These are phyloP conservation scores for Tetrao urogallus DNA, from an alignment of 2,113 vertebrate species.

Conservation along the genomic window DNA sequence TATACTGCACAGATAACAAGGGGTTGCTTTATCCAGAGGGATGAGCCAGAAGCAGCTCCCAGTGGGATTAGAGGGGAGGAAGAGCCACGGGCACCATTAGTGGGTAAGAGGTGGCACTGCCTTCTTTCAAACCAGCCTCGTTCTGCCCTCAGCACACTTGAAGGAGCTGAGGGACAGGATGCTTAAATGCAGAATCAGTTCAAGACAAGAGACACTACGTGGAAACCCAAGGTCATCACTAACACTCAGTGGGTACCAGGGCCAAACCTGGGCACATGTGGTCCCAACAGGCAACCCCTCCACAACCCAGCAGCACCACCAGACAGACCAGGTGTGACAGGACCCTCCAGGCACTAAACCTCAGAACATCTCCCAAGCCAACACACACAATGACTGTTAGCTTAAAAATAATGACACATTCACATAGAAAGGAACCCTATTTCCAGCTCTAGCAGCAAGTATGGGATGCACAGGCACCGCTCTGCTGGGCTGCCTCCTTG, in stretches of 20 bases:
- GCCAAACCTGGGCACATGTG: accelerated
- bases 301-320: not conserved
- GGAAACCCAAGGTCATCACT: conserved; percentile 39
- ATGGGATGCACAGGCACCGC: not conserved
- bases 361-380: not conserved
- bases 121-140: not conserved
- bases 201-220: not conserved
- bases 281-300: accelerated
- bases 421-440: not conserved
- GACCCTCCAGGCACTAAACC: not conserved
- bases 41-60: conserved; percentile 33
- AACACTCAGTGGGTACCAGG: not conserved
- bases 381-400: accelerated
- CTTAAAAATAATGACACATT: not conserved
- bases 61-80: not conserved
- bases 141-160: not conserved
- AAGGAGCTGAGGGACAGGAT: not conserved
- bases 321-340: not conserved
- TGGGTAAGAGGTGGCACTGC: not conserved
- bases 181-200: not conserved
- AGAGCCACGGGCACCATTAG: not conserved
- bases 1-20: conserved; percentile 29
- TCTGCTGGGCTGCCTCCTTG: accelerated
- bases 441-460: not conserved
- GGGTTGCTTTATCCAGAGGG: not conserved